A percentile compares a stretch with the other conserved stretches of the same genome.
phyloP scores from a whole-genome alignment of 1,140 invertebrate species.

The Pemphigus obesinymphae region DNA sequence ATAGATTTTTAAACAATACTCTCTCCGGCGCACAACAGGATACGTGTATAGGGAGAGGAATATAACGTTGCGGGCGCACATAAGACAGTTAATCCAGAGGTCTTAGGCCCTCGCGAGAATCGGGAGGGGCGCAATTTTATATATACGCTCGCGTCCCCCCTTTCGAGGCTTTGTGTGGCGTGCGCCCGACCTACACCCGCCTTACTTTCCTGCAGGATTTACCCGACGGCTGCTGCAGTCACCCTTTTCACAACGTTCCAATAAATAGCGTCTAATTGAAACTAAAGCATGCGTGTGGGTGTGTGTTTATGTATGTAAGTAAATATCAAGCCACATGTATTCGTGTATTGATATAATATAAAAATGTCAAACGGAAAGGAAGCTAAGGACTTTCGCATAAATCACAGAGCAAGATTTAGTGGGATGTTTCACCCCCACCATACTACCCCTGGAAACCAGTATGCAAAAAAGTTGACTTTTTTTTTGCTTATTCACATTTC shows the following conservation, averaged over 20 bases:
- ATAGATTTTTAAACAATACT: constrained; percentile 39
- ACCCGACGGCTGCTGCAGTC: background rate
- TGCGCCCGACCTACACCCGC: background rate
- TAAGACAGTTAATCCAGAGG: constrained; percentile 35
- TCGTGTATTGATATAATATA: too few species aligned
- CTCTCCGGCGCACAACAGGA: background rate
- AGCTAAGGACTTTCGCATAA: too few species aligned
- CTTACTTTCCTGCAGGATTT: background rate
- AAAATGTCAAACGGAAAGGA: too few species aligned
- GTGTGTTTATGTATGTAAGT: background rate
- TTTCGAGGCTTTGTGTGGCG: background rate
- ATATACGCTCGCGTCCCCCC: background rate
- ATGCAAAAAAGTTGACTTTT: too few species aligned
- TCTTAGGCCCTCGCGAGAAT: constrained; percentile 25
- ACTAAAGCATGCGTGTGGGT: background rate
- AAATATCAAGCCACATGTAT: too few species aligned
- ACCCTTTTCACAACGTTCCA: background rate
- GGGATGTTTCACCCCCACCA: too few species aligned
- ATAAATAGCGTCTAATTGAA: constrained; percentile 37
- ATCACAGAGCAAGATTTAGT: too few species aligned
- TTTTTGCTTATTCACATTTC: too few species aligned
- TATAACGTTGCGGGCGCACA: background rate
- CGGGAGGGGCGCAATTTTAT: constrained; percentile 22
- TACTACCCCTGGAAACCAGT: too few species aligned
- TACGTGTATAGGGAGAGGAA: background rate